Conservation (phyloP, 2,797 vertebrate species). For the Sebastes melanostomus region DNA sequence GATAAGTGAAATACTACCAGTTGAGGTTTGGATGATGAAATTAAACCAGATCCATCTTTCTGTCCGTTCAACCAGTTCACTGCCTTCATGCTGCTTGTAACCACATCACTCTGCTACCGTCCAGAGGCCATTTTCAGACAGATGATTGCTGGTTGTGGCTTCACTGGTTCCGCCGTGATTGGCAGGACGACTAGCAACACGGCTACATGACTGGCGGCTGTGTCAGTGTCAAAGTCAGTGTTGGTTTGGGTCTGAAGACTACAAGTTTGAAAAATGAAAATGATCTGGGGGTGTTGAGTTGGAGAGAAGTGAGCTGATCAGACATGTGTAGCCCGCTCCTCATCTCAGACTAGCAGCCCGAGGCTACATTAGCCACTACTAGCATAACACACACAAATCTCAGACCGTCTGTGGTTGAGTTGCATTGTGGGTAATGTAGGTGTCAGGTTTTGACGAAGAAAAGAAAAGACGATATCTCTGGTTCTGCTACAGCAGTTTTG, state of each 20-base stretch:
- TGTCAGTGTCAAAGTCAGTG: neutral
- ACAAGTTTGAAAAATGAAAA: neutral
- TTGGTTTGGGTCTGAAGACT: neutral
- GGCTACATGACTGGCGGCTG: constrained; percentile 17
- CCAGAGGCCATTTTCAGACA: constrained; percentile 34
- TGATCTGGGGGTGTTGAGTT: neutral
- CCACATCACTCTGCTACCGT: constrained; percentile 8
- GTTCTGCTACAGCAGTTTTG: neutral
- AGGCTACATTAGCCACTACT: neutral
- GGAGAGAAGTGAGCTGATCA: neutral
- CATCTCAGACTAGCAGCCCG: neutral
- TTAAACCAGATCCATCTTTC: neutral
- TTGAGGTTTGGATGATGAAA: neutral
- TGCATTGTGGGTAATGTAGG: neutral
- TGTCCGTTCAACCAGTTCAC: neutral
- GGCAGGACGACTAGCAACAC: neutral
- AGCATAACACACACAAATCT: accelerated
- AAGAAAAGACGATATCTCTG: neutral
- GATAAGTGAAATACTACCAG: neutral
- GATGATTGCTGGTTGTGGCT: constrained; percentile 31
- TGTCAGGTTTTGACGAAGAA: neutral
- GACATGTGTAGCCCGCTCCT: neutral
- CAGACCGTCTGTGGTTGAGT: neutral
- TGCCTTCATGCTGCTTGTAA: constrained; percentile 3
- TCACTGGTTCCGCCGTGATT: constrained; percentile 12